phyloP scores from a whole-genome alignment of 1,140 invertebrate genomes.

The Drosophila pseudoananassae region DNA sequence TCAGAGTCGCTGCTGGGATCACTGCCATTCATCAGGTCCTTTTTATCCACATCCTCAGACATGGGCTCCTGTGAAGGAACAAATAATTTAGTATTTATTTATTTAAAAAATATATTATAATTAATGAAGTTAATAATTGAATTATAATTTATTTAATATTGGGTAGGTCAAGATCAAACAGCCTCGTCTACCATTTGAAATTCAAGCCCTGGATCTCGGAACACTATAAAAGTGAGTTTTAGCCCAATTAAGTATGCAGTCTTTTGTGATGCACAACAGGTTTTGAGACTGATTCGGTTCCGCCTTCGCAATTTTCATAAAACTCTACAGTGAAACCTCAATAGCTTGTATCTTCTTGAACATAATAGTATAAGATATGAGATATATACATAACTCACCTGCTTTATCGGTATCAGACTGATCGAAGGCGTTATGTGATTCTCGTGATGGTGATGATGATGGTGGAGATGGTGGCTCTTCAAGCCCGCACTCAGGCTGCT shows the following conservation, averaged over 20 bases:
- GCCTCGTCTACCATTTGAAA: neutral
- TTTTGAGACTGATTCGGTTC: conserved; percentile 23
- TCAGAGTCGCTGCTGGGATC: conserved; percentile 73
- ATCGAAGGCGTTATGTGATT: conserved; percentile 91
- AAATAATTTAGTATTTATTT: neutral
- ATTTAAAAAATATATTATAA: neutral
- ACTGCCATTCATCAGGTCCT: conserved; percentile 57
- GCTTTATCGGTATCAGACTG: conserved; percentile 93
- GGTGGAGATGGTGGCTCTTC: conserved; percentile 55
- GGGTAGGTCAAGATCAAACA: conserved; percentile 34
- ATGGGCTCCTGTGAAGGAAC: conserved; percentile 41
- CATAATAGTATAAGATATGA: neutral
- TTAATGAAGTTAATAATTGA: neutral
- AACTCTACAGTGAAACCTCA: neutral
- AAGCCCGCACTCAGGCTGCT: conserved; percentile 35
- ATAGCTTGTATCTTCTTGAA: neutral
- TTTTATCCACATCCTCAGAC: conserved; percentile 51
- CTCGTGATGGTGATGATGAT: conserved; percentile 81
- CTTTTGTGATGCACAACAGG: conserved; percentile 43
- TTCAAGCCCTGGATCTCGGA: conserved; percentile 27
- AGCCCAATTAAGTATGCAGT: conserved; percentile 38
- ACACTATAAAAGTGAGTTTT: conserved; percentile 17
- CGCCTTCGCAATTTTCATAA: conserved; percentile 29
- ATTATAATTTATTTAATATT: neutral
- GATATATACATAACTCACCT: conserved; percentile 84